Conservation (phyloP, 2,113 vertebrate species). For the Phyllostomus hastatus region DNA sequence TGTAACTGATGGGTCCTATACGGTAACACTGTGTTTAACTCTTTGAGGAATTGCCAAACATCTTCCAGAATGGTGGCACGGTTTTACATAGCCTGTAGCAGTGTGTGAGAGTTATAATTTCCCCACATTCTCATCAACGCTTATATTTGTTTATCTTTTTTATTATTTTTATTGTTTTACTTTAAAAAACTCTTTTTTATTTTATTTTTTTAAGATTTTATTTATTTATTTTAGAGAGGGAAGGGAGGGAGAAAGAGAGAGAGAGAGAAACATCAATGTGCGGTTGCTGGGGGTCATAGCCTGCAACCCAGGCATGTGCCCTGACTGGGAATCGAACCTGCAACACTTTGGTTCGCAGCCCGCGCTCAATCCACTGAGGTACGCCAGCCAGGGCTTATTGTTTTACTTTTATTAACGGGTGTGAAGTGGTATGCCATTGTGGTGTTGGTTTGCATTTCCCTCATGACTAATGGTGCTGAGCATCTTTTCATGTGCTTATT, state of each 20-base stretch:
- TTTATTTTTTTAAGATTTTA: too few species aligned
- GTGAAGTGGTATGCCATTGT: not conserved
- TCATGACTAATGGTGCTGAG: not conserved
- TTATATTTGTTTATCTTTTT: not conserved
- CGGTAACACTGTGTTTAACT: not conserved
- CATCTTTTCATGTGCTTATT: not conserved
- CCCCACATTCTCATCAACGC: not conserved
- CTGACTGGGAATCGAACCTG: too few species aligned
- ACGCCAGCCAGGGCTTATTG: not conserved
- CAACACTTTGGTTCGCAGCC: too few species aligned
- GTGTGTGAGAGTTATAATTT: not conserved
- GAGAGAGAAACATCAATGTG: too few species aligned
- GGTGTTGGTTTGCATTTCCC: not conserved
- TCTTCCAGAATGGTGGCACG: not conserved
- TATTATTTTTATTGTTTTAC: not conserved
- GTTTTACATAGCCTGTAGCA: not conserved
- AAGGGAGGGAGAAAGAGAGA: too few species aligned
- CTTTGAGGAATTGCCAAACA: not conserved
- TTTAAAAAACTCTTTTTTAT: too few species aligned
- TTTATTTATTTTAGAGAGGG: too few species aligned
- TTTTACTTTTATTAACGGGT: not conserved
- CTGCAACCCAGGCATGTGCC: too few species aligned
- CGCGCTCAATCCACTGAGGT: too few species aligned
- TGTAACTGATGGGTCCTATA: not conserved
- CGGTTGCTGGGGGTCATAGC: too few species aligned